phyloP scores from a whole-genome alignment of 2,888 invertebrate genomes.

The Calephelis perditalis region DNA sequence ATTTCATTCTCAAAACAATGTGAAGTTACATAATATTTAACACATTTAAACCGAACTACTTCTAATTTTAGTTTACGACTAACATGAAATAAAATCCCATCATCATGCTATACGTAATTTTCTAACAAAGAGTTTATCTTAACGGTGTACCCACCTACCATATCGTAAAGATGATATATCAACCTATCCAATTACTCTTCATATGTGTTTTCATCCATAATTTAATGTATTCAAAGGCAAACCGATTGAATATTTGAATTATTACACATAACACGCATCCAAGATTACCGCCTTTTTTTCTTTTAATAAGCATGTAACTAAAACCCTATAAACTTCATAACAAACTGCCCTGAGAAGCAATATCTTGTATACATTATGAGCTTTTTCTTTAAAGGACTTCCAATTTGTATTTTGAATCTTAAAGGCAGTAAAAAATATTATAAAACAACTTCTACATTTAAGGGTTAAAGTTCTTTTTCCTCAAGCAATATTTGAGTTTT shows the following conservation, averaged over 20 bases:
- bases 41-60: too few relatives aligned
- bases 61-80: too few relatives aligned
- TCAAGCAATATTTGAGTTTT: slow-evolving; percentile 21
- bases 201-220: slow-evolving; percentile 49
- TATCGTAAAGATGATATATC: slow-evolving; percentile 52
- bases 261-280: slow-evolving; percentile 51
- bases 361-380: slow-evolving; percentile 77
- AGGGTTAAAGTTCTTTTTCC: slow-evolving; percentile 38
- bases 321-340: slow-evolving; percentile 75
- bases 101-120: slow-evolving; percentile 45
- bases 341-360: slow-evolving; percentile 71
- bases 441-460: slow-evolving; percentile 27
- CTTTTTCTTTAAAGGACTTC: slow-evolving; percentile 58
- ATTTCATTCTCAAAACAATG: too few relatives aligned
- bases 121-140: slow-evolving; percentile 49
- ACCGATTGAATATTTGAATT: slow-evolving; percentile 58
- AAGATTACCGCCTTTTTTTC: slow-evolving; percentile 49
- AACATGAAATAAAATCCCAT: slow-evolving; percentile 51
- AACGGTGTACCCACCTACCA: slow-evolving; percentile 43
- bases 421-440: slow-evolving; percentile 22
- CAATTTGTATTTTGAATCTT: slow-evolving; percentile 10
- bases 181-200: slow-evolving; percentile 56
- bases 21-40: too few relatives aligned
- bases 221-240: slow-evolving; percentile 36
- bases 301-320: slow-evolving; percentile 61